Evolutionary conservation across 2,888 invertebrate genomes (phyloP).

Genomic region (Ligdia adustata): DNA sequence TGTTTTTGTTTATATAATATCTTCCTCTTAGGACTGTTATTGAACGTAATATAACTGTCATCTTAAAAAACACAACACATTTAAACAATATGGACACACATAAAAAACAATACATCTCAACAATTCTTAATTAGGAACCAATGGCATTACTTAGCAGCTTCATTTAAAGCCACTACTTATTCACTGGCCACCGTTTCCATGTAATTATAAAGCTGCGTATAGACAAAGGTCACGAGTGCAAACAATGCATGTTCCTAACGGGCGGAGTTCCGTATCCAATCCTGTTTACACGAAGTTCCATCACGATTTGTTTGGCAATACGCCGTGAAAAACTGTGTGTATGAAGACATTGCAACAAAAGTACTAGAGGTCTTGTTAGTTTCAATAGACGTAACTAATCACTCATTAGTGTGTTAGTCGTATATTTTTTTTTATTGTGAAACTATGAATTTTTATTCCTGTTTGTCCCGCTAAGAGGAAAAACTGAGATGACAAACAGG

Average conservation of each 20-base stretch:
- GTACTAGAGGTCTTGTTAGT: neutral
- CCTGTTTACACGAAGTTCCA: constrained; percentile 8
- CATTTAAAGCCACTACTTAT: constrained; percentile 3
- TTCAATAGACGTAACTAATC: too few species aligned
- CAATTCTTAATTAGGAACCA: constrained; percentile 13
- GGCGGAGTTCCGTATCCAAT: constrained; percentile 20
- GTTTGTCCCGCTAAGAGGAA: too few species aligned
- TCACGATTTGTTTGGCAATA: constrained; percentile 26
- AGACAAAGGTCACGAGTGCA: constrained; percentile 14
- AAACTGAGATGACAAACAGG: too few species aligned
- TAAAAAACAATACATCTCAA: constrained; percentile 5
- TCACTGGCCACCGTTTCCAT: neutral
- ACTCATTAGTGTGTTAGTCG: too few species aligned
- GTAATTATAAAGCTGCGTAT: constrained; percentile 2
- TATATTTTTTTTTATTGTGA: too few species aligned
- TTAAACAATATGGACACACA: too few species aligned
- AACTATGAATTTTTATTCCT: too few species aligned
- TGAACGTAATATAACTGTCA: too few species aligned
- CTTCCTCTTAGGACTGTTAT: too few species aligned
- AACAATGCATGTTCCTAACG: constrained; percentile 19
- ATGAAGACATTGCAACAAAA: neutral
- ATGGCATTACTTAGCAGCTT: constrained; percentile 11
- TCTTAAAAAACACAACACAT: too few species aligned
- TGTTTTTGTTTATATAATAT: too few species aligned
- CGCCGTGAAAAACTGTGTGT: constrained; percentile 10